Conservation (phyloP, 2,797 vertebrate genomes). For the Columba guinea region DNA sequence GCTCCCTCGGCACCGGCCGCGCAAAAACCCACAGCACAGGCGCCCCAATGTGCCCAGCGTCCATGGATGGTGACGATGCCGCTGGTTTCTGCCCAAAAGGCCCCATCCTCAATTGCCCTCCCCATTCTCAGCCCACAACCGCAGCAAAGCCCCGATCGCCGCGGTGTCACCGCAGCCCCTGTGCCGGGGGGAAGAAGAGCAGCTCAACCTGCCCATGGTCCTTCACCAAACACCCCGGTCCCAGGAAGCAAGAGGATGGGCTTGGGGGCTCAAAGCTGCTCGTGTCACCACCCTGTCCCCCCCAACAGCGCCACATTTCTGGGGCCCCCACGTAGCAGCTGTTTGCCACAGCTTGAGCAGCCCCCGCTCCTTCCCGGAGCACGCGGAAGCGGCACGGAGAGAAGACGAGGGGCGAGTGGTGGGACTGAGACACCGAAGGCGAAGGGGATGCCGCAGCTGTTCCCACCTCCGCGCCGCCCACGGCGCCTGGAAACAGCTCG, state of each 20-base stretch:
- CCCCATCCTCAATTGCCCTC: neutral
- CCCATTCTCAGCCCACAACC: neutral
- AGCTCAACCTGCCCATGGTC: accelerated
- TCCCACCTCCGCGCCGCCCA: neutral
- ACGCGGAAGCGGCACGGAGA: neutral
- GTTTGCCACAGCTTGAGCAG: neutral
- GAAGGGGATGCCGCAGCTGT: neutral
- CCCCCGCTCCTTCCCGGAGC: neutral
- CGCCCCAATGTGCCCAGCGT: accelerated
- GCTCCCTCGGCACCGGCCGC: neutral
- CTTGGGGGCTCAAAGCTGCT: neutral
- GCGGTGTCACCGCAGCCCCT: neutral
- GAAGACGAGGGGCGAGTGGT: neutral
- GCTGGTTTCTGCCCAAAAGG: neutral
- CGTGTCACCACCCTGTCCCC: neutral
- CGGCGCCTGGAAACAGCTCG: accelerated
- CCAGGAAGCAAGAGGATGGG: accelerated
- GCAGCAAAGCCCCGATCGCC: neutral
- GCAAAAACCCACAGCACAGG: neutral
- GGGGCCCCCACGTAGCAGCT: neutral
- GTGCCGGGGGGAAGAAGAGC: neutral
- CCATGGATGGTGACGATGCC: accelerated
- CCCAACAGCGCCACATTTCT: neutral
- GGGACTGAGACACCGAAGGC: neutral
- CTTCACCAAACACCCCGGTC: neutral